These are phyloP conservation scores for Melanotaenia duboulayi DNA, from an alignment of 2,113 vertebrate genomes.

Conservation along the genomic window DNA sequence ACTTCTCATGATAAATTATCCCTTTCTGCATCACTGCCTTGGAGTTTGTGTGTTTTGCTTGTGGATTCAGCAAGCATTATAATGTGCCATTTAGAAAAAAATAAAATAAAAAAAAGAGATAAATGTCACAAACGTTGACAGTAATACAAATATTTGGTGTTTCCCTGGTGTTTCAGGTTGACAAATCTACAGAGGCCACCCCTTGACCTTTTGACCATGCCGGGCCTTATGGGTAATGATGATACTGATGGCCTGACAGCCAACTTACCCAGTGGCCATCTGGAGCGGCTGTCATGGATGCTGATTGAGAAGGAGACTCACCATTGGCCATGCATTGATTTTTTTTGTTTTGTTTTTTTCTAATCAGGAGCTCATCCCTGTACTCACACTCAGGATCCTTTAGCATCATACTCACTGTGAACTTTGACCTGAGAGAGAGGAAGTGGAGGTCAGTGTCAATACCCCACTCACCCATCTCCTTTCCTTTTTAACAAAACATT, in stretches of 20 bases:
- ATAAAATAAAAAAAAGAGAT: conserved; percentile 34
- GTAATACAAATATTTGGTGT: conserved; percentile 58
- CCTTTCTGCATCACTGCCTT: conserved; percentile 29
- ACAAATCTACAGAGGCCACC: conserved; percentile 70
- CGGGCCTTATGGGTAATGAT: conserved; percentile 80
- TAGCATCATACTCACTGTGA: conserved; percentile 60
- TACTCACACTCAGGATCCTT: conserved; percentile 40
- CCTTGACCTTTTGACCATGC: conserved; percentile 76
- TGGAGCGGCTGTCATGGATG: conserved; percentile 78
- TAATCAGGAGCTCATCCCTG: conserved; percentile 5
- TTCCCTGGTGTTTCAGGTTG: conserved; percentile 59
- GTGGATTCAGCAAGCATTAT: conserved; percentile 20
- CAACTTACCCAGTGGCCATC: conserved; percentile 80
- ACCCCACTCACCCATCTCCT: conserved; percentile 5
- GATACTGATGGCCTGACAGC: conserved; percentile 80
- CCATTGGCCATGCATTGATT: conserved; percentile 74
- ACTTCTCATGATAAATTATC: conserved; percentile 48
- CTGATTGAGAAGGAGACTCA: conserved; percentile 83
- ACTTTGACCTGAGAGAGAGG: conserved; percentile 69
- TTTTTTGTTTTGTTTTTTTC: conserved; percentile 52
- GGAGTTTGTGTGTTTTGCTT: conserved; percentile 30
- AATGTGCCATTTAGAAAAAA: conserved; percentile 40
- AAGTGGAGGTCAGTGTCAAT: conserved; percentile 72
- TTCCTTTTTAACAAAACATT: background rate
- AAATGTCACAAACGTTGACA: conserved; percentile 57